A percentile compares a stretch with the other conserved stretches of the same genome.
phyloP scores from a whole-genome alignment of 1,140 invertebrate genomes.

The Drosophila pallidifrons region DNA sequence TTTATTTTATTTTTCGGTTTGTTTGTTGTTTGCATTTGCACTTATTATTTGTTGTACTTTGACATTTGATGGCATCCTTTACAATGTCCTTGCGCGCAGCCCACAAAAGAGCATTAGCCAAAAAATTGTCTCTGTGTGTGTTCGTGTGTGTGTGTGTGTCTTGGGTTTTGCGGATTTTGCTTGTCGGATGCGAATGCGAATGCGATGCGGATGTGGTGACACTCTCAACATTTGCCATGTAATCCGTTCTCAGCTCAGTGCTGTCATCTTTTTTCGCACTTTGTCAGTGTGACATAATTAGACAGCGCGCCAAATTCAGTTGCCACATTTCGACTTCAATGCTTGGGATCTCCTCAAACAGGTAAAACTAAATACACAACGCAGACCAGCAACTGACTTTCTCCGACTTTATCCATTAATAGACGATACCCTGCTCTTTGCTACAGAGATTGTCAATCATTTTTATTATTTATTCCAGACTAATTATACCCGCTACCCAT shows the following conservation, averaged over 20 bases:
- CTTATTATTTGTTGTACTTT: constrained; percentile 16
- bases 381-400: too few relatives aligned
- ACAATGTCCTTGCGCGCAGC: constrained; percentile 5
- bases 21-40: constrained; percentile 14
- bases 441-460: too few relatives aligned
- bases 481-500: too few relatives aligned
- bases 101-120: constrained; percentile 35
- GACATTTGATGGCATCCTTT: constrained; percentile 7
- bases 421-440: too few relatives aligned
- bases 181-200: constrained; percentile 3
- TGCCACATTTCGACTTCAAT: neutral
- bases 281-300: too few relatives aligned
- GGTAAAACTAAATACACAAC: too few relatives aligned
- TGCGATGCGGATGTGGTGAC: constrained; percentile 31
- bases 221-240: constrained; percentile 9
- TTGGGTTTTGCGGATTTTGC: neutral
- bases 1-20: neutral
- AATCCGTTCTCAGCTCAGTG: constrained; percentile 14
- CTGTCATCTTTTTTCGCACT: neutral
- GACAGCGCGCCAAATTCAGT: constrained; percentile 1
- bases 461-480: too few relatives aligned
- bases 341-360: too few relatives aligned
- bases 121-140: neutral
- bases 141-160: constrained; percentile 1
- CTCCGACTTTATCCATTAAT: too few relatives aligned